Base-by-base conservation (phyloP, 1,140 invertebrate species). In the Drosophila pallidifrons region DNA sequence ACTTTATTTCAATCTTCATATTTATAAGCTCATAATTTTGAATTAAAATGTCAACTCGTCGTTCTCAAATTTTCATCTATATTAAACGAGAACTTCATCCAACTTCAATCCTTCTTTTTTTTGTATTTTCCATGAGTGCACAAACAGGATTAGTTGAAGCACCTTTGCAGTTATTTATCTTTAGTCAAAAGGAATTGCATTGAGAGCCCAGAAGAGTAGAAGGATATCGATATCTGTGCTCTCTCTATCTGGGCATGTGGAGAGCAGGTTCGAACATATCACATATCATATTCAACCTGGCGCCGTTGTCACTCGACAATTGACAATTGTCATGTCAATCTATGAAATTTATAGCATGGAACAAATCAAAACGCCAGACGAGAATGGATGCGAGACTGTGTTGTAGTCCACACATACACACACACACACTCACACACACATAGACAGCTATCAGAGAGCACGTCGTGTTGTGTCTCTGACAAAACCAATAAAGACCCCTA, bases 271-370 rank as follows among this genome's bases (percentile, higher is more conserved):
- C 25, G 45, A 25, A 25, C 20, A 25, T 25, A 25, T 25, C 20
- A 41, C 20, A 57, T 69, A 70, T 70, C 58, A 47, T 25, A 63
- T 70, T 75, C 51, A 57, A 63, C 28, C 60, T 76, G 72, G 76
- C 79, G 79, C 73, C 81, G 47, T 54, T 71, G 75, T 87, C 67
- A 51, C 41, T 38, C 72, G 81, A 81, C 81, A 89, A 81, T 71
- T 76, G 75, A 81, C 85, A 88, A 89, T 85, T 89, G 81, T 89
- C 81, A 85, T 89, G 81, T 86, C 85, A 81, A 79, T 76, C 28
- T 79, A 63, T 80, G 75, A 89, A 85, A 89, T 89, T 89, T 89
- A 89, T 89, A 74, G 78, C 67, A 61, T 74, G 63, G 47, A 68
- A 81, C 81, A 83, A 80, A 87, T 87, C 82, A 74, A 85, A 77